Evolutionary conservation across 2,797 vertebrate species (phyloP), one percentile per base, ranked within the genome.

Genomic region (Halcyon leucocephala): DNA sequence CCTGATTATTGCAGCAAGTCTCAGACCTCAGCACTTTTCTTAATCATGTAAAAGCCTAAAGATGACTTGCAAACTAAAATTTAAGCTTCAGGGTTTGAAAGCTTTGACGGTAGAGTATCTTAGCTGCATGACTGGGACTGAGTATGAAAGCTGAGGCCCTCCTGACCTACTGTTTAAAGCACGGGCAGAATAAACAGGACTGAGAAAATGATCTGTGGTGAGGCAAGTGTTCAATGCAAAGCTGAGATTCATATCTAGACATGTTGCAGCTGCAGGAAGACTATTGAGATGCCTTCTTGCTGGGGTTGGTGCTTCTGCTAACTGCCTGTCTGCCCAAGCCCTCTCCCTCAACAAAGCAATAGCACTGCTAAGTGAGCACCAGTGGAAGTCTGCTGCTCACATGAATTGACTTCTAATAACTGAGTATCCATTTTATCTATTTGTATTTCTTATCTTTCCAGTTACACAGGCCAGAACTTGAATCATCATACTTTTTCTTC

Each of bases 331-430:
- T 31, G n/a, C 4, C 28, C 7, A 25, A 66, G 2, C 17, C 26
- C 21, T 31, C 49, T 61, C 72, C 29, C 33, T 65, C 54, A 54
- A 2, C 52, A 65, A 60, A 61, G 58, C 33, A 57, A 37, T 11
- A 66, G 9, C 29, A 7, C 3, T 49, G 26, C 10, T 0, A 0
- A 20, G 20, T 0, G 0, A 74, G 14, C 14, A 65, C 28, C 2
- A 3, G 11, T 26, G 5, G 22, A 74, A 66, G 14, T 2, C 21
- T 58, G 12, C 41, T 48, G 29, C 26, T 89, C 2, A 1, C 46
- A 80, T 24, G 7, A 51, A 84, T 44, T 7, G 52, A 19, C 8
- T 49, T 51, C 35, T 69, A 35, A 51, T 79, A 86, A 37, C 5
- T 12, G n/a, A 4, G 6, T 70, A 29, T 65, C 9, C 2, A 19